Evolutionary conservation across 1,140 invertebrate species (phyloP).

Genomic region (Brachionus rotundiformis): DNA sequence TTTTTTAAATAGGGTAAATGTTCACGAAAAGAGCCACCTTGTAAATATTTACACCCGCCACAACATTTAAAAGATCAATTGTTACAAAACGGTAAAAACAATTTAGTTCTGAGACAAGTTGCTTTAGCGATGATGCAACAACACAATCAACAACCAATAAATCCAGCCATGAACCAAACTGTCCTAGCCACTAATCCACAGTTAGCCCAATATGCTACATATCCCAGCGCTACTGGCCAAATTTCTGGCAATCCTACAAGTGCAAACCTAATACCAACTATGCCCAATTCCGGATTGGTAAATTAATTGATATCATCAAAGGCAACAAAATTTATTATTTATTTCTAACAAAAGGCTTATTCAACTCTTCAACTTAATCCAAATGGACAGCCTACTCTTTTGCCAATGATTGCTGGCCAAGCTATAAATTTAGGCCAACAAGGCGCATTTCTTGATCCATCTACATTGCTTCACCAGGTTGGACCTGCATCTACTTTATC

Average conservation of each 20-base stretch:
- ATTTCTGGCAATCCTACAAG: background rate
- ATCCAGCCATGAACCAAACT: background rate
- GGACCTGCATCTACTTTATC: background rate
- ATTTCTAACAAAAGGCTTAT: background rate
- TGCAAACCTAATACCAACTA: background rate
- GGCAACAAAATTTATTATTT: background rate
- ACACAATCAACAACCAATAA: conserved; percentile 26
- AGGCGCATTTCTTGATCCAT: background rate
- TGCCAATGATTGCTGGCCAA: conserved; percentile 15
- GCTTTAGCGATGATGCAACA: conserved; percentile 52
- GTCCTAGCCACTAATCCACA: background rate
- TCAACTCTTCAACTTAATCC: background rate
- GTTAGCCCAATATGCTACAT: conserved; percentile 34
- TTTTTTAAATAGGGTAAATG: conserved; percentile 83
- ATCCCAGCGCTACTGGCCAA: background rate
- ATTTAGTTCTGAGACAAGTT: conserved; percentile 76
- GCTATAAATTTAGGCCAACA: conserved; percentile 4
- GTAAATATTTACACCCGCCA: conserved; percentile 99
- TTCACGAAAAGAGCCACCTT: conserved; percentile 98
- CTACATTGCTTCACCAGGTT: background rate
- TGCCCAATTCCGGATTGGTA: background rate
- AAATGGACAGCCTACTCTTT: background rate
- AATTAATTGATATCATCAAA: background rate
- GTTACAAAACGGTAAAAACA: conserved; percentile 97
- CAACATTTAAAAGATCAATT: conserved; percentile 99